Evolutionary conservation across 2,113 vertebrate species (phyloP).

Genomic region (Phocoena sinus): DNA sequence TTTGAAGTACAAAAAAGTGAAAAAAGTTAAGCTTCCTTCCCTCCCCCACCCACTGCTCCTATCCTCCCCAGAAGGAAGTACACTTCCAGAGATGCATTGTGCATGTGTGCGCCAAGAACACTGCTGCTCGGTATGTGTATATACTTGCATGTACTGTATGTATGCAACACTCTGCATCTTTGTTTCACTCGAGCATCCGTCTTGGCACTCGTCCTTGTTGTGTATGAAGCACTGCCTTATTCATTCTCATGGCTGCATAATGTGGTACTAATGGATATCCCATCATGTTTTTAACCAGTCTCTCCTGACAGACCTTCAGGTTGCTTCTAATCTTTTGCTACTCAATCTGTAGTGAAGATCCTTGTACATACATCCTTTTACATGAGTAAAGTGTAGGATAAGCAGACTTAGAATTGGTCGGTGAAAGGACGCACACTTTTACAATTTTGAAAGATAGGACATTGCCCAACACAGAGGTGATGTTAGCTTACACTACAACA

Average conservation of each 20-base stretch:
- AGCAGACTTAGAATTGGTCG: neutral
- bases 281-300: neutral
- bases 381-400: neutral
- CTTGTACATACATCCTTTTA: neutral
- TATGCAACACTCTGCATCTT: neutral
- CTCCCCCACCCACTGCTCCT: neutral
- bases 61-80: neutral
- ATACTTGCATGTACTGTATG: rapidly evolving
- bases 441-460: neutral
- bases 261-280: neutral
- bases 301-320: neutral
- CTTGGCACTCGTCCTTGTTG: neutral
- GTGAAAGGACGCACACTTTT: neutral
- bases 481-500: neutral
- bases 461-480: neutral
- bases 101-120: neutral
- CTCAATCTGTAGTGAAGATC: neutral
- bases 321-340: neutral
- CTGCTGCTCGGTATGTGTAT: neutral
- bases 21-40: neutral
- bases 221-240: neutral
- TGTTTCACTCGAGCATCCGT: neutral
- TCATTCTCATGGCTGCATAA: neutral
- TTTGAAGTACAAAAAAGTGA: neutral
- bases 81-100: neutral